Base-by-base conservation (phyloP, 1,140 invertebrate genomes). In the Batillaria attramentaria region DNA sequence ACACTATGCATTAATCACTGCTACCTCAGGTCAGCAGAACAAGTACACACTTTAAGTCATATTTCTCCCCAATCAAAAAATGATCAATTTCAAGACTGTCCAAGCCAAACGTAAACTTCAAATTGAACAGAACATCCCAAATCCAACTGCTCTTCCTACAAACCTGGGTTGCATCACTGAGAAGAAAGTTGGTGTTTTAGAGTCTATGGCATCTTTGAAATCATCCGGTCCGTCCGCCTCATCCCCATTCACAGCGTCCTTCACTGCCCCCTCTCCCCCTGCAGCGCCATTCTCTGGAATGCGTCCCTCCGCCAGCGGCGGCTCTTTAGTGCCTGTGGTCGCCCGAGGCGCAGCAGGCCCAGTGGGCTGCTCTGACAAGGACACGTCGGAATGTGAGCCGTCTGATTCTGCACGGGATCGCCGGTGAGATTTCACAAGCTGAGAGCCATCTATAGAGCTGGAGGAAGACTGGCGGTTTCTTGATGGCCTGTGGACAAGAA, bases 191-290 rank as follows among this genome's bases (percentile, higher is more conserved):
- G 84, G 78, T 65, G 85, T 82, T 77, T 79, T 84, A 57, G 79
- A 77, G 84, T 87, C 87, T 66, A 88, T 85, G 46, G 87, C 86
- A 85, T 88, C 87, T 73, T 86, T 85, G 60, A 86, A 87, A 33
- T 86, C 84, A 42, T 83, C 80, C 18, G 57, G 41, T 31, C 66
- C 75, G 8, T 77, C 75, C 28, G 41, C 66, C 10, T 69, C 75
- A 3, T 69, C 75, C 2, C 31, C 75, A 33, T 77, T 43, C 8
- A 37, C 31, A 5, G 39, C 41, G 68, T 70, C 50, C 5, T n/a
- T 24, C n/a, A 2, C 33, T n/a, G 68, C 24, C 8, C 28, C 28
- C 3, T 13, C 68, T 5, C 8, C 68, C 50, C 31, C 24, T 3
- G 41, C 33, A 3, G 39, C 68, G 8, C 41, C 3, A 16, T 24